Base-by-base conservation (phyloP, 2,888 invertebrate genomes). In the Cabera pusaria region DNA sequence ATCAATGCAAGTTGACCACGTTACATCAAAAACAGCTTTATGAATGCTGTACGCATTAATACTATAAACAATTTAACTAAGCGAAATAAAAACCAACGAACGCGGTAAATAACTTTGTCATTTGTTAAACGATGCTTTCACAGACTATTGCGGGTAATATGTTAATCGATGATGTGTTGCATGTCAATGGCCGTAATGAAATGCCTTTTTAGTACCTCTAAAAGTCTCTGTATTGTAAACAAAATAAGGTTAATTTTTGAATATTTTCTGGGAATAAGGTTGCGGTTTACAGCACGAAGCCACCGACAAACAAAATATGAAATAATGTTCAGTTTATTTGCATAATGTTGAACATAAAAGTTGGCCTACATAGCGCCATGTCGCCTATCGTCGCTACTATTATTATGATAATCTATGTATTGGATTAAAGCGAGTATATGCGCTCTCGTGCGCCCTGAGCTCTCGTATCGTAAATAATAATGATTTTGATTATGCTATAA, bases 111-210 rank as follows among this genome's bases (percentile, higher is more conserved):
- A 49, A 58, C 46, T 51, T 52, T 40, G 48, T 60, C 59, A 64
- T 61, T 59, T 56, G 55, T 58, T 54, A 40, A 66, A 57, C 47
- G 61, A 52, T 64, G 61, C 64, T 69, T 72, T 67, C 64, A 56
- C 62, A 50, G 59, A 64, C 67, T 68, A 75, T 64, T 68, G 59
- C 60, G 59, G 27, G 33, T 27, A 33, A 66, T 65, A 60, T 62
- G 70, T 76, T 72, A 70, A 77, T 71, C 66, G 61, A 61, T 62
- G 70, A 69, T 67, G 68, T 66, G 65, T 63, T 64, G 68, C 59
- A 60, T 72, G 74, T 76, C 79, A 74, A 79, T 79, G 66, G 70
- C 59, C 52, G 64, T 73, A 76, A 76, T 75, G 65, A 70, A 73
- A 73, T 61, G 63, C 64, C 38, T 36, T 48, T 44, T 21, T 9